Evolutionary conservation across 1,140 invertebrate genomes (phyloP).

Genomic region (Argopecten irradians): DNA sequence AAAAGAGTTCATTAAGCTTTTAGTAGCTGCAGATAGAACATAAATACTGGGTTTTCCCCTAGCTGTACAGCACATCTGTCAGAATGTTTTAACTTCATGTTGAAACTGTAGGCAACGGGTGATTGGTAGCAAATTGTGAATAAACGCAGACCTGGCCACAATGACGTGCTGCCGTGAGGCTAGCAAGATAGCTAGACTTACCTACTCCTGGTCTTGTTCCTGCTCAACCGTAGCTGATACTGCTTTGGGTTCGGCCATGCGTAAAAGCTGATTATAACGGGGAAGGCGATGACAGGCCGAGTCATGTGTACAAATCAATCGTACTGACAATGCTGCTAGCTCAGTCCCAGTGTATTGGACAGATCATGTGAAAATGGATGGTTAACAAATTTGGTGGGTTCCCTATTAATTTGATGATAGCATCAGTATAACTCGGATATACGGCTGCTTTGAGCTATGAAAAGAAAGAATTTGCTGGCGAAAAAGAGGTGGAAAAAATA

Average conservation of each 20-base stretch:
- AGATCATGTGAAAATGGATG: conserved; percentile 8
- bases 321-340: background rate
- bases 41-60: background rate
- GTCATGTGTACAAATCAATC: conserved; percentile 21
- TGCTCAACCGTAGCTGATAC: conserved; percentile 13
- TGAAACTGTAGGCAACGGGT: background rate
- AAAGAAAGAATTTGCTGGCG: background rate
- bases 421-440: background rate
- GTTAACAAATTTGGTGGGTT: background rate
- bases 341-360: background rate
- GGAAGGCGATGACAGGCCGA: background rate
- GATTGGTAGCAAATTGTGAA: background rate
- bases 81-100: background rate
- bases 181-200: background rate
- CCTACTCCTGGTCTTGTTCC: background rate
- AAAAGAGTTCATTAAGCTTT: background rate
- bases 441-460: conserved; percentile 7
- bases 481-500: background rate
- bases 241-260: background rate
- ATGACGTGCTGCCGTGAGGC: background rate
- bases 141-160: background rate
- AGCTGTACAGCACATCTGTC: background rate
- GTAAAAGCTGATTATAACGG: conserved; percentile 1
- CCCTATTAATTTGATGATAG: conserved; percentile 20
- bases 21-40: background rate